A percentile compares a stretch with the other conserved stretches of the same genome.
Evolutionary conservation across 2,113 vertebrate genomes (phyloP).

Genomic region (Pongo pygmaeus): DNA sequence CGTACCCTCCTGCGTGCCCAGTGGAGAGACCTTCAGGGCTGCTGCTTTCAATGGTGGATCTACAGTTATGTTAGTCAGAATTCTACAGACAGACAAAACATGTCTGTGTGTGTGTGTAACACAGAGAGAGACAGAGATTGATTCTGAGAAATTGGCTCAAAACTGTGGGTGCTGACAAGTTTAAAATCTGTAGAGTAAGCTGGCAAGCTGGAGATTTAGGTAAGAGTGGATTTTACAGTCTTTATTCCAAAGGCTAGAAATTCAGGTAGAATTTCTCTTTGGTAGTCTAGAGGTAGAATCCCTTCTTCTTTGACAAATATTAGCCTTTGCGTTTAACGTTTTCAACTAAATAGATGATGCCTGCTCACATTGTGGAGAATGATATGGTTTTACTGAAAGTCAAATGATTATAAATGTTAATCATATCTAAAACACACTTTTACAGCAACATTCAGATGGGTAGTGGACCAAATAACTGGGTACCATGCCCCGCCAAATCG

Average conservation of each 20-base stretch:
- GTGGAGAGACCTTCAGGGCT: too few relatives aligned
- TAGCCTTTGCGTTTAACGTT: background rate
- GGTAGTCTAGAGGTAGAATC: background rate
- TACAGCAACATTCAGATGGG: background rate
- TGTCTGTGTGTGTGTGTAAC: too few relatives aligned
- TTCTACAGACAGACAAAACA: too few relatives aligned
- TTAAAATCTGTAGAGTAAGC: background rate
- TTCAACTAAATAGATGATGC: background rate
- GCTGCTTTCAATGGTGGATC: background rate
- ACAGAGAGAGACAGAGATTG: background rate
- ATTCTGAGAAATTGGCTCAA: background rate
- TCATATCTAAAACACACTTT: background rate
- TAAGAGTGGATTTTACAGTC: background rate
- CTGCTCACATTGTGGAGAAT: background rate
- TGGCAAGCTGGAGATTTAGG: background rate
- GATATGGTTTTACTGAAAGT: background rate
- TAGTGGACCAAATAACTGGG: background rate
- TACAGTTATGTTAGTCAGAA: too few relatives aligned
- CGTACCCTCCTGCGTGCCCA: background rate
- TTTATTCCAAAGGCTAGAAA: background rate
- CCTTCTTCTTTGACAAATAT: background rate
- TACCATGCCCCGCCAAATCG: too few relatives aligned
- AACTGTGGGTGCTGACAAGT: fast-evolving
- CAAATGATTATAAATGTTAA: background rate
- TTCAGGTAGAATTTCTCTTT: background rate